Evolutionary conservation across 2,888 invertebrate species (phyloP).

Genomic region (Argyresthia albistria): DNA sequence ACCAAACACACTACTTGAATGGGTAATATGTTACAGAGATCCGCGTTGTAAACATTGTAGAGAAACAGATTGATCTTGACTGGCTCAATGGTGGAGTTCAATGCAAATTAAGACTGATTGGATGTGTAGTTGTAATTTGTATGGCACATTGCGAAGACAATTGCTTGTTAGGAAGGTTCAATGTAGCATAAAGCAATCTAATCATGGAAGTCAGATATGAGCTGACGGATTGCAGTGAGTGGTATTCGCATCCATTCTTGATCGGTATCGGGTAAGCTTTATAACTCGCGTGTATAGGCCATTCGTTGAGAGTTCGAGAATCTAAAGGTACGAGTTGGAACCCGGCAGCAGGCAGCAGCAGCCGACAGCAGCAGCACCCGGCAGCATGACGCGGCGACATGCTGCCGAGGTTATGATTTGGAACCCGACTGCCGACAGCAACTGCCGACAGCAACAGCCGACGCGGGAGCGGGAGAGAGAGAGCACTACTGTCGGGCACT

Average conservation of each 20-base stretch:
- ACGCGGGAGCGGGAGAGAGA: too few relatives aligned
- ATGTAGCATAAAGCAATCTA: slow-evolving; percentile 39
- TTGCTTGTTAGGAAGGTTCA: slow-evolving; percentile 37
- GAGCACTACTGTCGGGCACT: too few relatives aligned
- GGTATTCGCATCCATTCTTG: slow-evolving; percentile 11
- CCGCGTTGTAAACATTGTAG: not conserved
- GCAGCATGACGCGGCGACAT: too few relatives aligned
- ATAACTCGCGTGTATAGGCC: slow-evolving; percentile 34
- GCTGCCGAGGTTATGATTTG: too few relatives aligned
- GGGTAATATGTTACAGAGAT: too few relatives aligned
- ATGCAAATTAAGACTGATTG: slow-evolving; percentile 1
- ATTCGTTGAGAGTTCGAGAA: slow-evolving; percentile 32
- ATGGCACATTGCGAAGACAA: slow-evolving; percentile 24
- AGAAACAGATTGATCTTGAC: not conserved
- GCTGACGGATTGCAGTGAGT: slow-evolving; percentile 19
- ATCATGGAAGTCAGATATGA: slow-evolving; percentile 29
- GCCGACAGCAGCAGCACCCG: too few relatives aligned
- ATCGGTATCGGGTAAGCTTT: slow-evolving; percentile 35
- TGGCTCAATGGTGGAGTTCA: not conserved
- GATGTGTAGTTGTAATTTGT: not conserved
- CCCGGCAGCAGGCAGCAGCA: too few relatives aligned
- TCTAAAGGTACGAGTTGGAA: too few relatives aligned
- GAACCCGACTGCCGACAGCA: too few relatives aligned
- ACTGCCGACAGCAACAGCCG: too few relatives aligned
- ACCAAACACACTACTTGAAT: too few relatives aligned